Base-by-base conservation (phyloP, 2,888 invertebrate genomes). In the Archips xylosteana region DNA sequence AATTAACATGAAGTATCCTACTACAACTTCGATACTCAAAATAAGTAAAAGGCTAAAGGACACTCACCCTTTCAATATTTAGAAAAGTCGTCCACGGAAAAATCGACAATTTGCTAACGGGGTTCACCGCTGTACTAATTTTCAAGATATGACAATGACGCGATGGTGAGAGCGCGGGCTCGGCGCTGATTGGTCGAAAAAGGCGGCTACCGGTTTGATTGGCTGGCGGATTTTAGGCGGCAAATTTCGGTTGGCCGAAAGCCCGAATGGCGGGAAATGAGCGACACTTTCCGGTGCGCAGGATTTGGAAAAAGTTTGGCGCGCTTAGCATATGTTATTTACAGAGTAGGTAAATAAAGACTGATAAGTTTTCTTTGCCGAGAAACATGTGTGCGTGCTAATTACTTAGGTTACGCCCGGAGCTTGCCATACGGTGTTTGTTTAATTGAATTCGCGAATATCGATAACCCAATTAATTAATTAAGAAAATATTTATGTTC, bases 201-300 rank as follows among this genome's bases (percentile, higher is more conserved):
- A 87, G 93, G 94, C 94, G 94, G 94, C 91, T 90, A 87, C 80
- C 84, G 78, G 79, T 85, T 74, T 83, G 77, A 93, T 94, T 94
- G 94, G 94, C 79, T 82, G 77, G 74, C 71, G 78, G 79, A 82
- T 87, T 92, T 92, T 90, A 88, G 92, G 94, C 94, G 94, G 89
- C 89, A 94, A 94, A 89, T 92, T 94, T 94, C 93, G 94, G 94
- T 94, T 94, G 94, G 94, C 89, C 88, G 92, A 92, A 84, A 78
- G 83, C 83, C 84, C 90, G 89, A 92, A 92, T 94, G 93, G 94
- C 94, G 94, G 91, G 93, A 94, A 94, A 90, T 86, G 86, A 86
- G 87, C 80, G 83, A 84, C 81, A 87, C 91, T 93, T 92, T 94
- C 92, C 92, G 91, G 92, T 85, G 88, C 86, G 91, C 87, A 77